Evolutionary conservation across 1,140 invertebrate species (phyloP).

Genomic region (Bombus polaris): DNA sequence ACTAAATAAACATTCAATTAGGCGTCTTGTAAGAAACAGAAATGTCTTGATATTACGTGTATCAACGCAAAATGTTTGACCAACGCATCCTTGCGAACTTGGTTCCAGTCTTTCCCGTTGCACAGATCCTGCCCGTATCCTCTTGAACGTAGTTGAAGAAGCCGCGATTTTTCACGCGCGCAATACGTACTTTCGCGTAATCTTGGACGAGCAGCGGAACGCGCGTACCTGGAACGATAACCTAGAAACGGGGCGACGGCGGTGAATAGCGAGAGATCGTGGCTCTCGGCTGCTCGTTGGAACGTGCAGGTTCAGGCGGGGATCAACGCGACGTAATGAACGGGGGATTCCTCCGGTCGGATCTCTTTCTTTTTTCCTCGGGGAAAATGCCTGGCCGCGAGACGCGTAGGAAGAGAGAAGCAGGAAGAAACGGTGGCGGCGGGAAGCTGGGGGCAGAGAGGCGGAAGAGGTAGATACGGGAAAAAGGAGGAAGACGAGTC

Average conservation of each 20-base stretch:
- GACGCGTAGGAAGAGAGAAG: not conserved
- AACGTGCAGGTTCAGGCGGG: constrained; percentile 19
- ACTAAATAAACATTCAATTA: no score
- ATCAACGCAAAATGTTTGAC: no score
- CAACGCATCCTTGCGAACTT: no score
- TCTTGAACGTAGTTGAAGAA: not conserved
- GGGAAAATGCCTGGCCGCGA: constrained; percentile 20
- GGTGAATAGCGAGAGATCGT: not conserved
- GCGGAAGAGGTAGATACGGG: not conserved
- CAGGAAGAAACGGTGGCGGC: constrained; percentile 14
- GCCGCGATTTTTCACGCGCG: constrained; percentile 28
- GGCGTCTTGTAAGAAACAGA: no score
- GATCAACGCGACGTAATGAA: constrained; percentile 51
- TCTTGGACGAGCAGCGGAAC: not conserved
- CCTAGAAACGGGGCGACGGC: constrained; percentile 18
- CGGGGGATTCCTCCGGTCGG: constrained; percentile 35
- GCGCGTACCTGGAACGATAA: constrained; percentile 41
- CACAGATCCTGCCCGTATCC: not conserved
- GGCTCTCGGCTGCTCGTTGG: constrained; percentile 6
- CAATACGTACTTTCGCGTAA: not conserved
- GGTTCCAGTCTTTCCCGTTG: no score
- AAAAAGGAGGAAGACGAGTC: constrained; percentile 26
- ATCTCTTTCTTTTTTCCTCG: not conserved
- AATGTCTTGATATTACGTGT: no score
- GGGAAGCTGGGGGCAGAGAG: not conserved